A percentile compares a stretch with the other conserved stretches of the same genome.
phyloP scores from a whole-genome alignment of 2,113 vertebrate genomes.

The Blennius ocellaris region DNA sequence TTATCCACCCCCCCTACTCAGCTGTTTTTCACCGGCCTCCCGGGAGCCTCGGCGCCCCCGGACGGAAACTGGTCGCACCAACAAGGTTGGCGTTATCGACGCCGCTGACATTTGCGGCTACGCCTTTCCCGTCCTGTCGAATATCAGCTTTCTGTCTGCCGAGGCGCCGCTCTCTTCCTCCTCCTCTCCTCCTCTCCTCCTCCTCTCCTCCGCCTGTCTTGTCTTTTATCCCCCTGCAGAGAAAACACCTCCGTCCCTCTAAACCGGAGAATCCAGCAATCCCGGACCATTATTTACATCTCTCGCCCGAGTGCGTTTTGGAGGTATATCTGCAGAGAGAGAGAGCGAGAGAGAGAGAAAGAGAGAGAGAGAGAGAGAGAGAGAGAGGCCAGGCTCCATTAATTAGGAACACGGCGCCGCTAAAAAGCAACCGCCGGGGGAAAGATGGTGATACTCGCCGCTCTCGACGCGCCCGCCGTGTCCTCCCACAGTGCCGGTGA shows the following conservation, averaged over 20 bases:
- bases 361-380: no score
- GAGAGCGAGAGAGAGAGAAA: no score
- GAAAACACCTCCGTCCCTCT: conserved; percentile 1
- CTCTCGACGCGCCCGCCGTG: conserved; percentile 63
- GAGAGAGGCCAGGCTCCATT: conserved; percentile 52
- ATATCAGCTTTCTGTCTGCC: conserved; percentile 44
- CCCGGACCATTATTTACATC: conserved; percentile 50
- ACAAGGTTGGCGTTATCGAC: conserved; percentile 47
- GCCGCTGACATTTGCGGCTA: conserved; percentile 63
- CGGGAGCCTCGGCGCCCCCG: conserved; percentile 8
- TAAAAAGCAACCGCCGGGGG: conserved; percentile 60
- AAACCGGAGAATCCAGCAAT: conserved; percentile 21
- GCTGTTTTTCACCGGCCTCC: conserved; percentile 26
- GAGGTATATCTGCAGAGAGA: conserved; percentile 42
- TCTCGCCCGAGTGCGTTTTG: conserved; percentile 37
- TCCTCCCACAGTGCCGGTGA: conserved; percentile 73
- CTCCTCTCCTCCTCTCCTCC: neutral
- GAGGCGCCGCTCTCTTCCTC: conserved; percentile 1
- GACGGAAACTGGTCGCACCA: conserved; percentile 46
- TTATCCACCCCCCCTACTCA: no score
- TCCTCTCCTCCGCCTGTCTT: neutral
- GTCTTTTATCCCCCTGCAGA: neutral
- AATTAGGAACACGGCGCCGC: conserved; percentile 54
- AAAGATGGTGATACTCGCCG: conserved; percentile 46
- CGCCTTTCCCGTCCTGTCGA: conserved; percentile 34